Base-by-base conservation (phyloP, 2,797 vertebrate genomes). In the Rhinichthys osculus region DNA sequence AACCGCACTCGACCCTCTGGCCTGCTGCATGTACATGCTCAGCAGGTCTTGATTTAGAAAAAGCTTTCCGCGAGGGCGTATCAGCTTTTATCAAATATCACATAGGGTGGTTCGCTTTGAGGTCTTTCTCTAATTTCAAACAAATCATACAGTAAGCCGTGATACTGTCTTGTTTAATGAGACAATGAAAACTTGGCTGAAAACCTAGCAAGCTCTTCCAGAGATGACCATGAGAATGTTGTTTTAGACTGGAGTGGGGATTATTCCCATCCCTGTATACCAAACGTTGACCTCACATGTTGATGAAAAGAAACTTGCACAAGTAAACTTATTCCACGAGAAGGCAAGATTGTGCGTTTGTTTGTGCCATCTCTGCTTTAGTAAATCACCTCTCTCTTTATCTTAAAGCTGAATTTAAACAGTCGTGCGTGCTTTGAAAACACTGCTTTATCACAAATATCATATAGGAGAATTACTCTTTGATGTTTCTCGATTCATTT, bases 181-280 rank as follows among this genome's bases (percentile, higher is more conserved):
- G 73, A 83, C 70, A 52, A 80, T 3, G 17, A 74, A 86, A 40
- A 82, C 84, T 90, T 90, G 84, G 85, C 82, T 42, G 27, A n/a
- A 69, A 62, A 71, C 35, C 81, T 13, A 42, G 57, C 47, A 16
- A 64, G 30, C 66, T 62, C 66, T 35, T 59, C 85, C 87, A 87
- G 73, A 85, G 78, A 84, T 59, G 84, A 82, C 86, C 85, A 82
- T 86, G 83, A 88, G 87, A 91, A 87, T 64, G 66, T 88, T 87
- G 73, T 78, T 87, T 81, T 72, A 85, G 59, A 73, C 62, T 83
- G 27, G 11, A 44, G 21, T 7, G n/a, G 38, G 57, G 67, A 64
- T 69, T 81, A 78, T 85, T 88, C 84, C 88, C 78, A 78, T 86
- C 81, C 62, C 74, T 64, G 52, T 66, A 62, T 72, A 76, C 19